A percentile compares a stretch with the other conserved stretches of the same genome.
These are phyloP conservation scores for Ophion costatus DNA, from an alignment of 2,888 invertebrate species.

Conservation along the genomic window DNA sequence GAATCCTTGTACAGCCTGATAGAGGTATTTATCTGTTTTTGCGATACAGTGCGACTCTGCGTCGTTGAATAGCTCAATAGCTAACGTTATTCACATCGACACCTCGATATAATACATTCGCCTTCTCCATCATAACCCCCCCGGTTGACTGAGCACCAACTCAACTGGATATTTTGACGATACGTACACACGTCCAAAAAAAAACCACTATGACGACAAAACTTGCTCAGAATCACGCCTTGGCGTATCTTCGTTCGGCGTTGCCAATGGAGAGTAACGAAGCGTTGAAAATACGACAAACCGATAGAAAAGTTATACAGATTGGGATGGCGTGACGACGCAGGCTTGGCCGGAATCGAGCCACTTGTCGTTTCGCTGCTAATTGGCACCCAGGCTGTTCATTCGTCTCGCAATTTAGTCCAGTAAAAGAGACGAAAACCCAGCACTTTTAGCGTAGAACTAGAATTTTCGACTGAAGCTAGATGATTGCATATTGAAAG, in stretches of 20 bases:
- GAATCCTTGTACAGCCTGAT: not conserved
- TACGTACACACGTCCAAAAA: not conserved
- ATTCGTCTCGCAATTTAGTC: not conserved
- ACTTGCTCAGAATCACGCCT: constrained; percentile 2
- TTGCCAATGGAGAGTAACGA: not conserved
- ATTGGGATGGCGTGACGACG: not conserved
- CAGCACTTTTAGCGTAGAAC: no score
- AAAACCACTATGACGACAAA: not conserved
- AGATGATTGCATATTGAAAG: no score
- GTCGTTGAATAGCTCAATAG: constrained; percentile 17
- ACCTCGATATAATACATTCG: constrained; percentile 23
- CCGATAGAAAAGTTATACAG: not conserved
- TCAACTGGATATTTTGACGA: constrained; percentile 37
- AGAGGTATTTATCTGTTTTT: constrained; percentile 15
- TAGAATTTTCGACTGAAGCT: no score
- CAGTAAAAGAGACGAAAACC: no score
- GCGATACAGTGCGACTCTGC: constrained; percentile 1
- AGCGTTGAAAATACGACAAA: not conserved
- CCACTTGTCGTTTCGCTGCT: not conserved
- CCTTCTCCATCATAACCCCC: constrained; percentile 12
- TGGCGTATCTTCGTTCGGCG: not conserved
- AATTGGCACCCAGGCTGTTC: constrained; percentile 18
- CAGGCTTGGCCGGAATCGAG: not conserved
- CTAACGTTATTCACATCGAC: constrained; percentile 23
- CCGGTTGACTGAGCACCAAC: constrained; percentile 27